phyloP scores from a whole-genome alignment of 2,888 invertebrate species.

The Palloptera scutellata region DNA sequence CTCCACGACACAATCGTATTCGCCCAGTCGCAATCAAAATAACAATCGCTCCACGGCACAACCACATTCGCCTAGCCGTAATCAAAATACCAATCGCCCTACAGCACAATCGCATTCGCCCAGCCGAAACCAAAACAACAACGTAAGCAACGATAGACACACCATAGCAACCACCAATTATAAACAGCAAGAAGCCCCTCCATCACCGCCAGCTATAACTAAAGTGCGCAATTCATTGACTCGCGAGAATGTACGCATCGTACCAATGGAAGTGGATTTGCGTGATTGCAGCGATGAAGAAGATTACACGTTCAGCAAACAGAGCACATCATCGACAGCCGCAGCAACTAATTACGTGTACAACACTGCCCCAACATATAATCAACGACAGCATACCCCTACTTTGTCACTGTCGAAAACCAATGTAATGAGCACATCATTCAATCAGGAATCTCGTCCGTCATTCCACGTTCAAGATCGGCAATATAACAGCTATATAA shows the following conservation, averaged over 20 bases:
- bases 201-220: too few species aligned
- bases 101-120: slow-evolving; percentile 43
- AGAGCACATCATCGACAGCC: slow-evolving; percentile 6
- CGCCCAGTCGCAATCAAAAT: slow-evolving; percentile 35
- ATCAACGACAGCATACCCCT: background rate
- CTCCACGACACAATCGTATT: slow-evolving; percentile 41
- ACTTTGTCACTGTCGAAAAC: slow-evolving; percentile 49
- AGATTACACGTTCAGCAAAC: slow-evolving; percentile 25
- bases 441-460: slow-evolving; percentile 46
- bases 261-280: slow-evolving; percentile 39
- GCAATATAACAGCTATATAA: slow-evolving; percentile 10
- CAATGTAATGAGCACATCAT: slow-evolving; percentile 57
- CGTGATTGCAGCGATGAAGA: slow-evolving; percentile 36
- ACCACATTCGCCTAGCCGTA: too few species aligned
- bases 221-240: too few species aligned
- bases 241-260: slow-evolving; percentile 31
- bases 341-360: slow-evolving; percentile 5
- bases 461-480: background rate
- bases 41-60: slow-evolving; percentile 16
- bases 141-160: slow-evolving; percentile 26
- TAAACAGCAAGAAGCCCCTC: too few species aligned
- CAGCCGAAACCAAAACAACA: slow-evolving; percentile 28
- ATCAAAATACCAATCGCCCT: slow-evolving; percentile 28
- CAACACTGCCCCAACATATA: background rate
- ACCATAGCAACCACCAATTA: slow-evolving; percentile 44